phyloP scores from a whole-genome alignment of 2,113 vertebrate genomes.

The Oreochromis aureus region DNA sequence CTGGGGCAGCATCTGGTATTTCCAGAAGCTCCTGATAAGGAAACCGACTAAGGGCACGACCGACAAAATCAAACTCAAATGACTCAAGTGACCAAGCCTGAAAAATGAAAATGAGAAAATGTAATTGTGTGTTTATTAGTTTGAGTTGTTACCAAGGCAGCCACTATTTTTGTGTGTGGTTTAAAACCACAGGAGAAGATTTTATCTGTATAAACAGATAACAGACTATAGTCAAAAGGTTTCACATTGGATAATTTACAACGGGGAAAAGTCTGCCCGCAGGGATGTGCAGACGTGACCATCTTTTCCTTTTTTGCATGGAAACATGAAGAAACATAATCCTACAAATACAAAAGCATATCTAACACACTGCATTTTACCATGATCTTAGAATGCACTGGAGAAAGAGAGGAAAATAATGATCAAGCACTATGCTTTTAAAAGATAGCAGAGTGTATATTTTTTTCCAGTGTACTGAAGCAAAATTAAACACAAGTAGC shows the following conservation, averaged over 20 bases:
- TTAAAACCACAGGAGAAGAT: neutral
- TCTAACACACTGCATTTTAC: neutral
- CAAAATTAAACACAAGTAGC: neutral
- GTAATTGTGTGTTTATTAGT: neutral
- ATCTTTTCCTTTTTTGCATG: neutral
- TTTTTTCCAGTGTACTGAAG: neutral
- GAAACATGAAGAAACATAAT: neutral
- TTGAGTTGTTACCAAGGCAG: neutral
- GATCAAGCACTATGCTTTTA: neutral
- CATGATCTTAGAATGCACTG: fast-evolving
- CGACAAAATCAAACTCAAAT: neutral
- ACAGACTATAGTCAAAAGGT: neutral
- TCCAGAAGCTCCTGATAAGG: neutral
- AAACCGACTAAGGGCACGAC: neutral
- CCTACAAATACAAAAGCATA: neutral
- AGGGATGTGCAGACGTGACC: neutral
- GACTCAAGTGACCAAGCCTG: neutral
- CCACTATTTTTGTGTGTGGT: neutral
- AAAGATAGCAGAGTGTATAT: neutral
- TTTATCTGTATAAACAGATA: neutral
- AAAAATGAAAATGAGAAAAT: neutral
- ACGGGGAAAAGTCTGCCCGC: neutral
- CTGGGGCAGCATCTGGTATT: neutral
- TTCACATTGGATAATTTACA: neutral
- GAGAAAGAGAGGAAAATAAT: neutral